Evolutionary conservation across 2,797 vertebrate species (phyloP), one percentile per base, ranked within the genome.

Genomic region (Eremophila alpestris): DNA sequence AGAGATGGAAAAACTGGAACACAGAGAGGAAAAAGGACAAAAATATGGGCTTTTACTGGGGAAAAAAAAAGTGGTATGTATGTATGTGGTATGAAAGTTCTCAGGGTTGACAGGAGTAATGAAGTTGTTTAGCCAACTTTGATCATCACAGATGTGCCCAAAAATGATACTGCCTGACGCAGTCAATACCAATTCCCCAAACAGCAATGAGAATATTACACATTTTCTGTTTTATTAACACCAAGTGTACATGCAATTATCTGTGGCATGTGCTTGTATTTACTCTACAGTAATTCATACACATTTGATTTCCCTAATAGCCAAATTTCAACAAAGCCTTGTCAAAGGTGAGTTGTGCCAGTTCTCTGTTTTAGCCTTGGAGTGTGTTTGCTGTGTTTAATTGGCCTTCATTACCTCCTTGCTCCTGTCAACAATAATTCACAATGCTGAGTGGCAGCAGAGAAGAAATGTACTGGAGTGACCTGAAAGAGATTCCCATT

Each of bases 41-140:
- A 64, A 77, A 77, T 46, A 45, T 30, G 29, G 0, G 2, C 29
- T 46, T 52, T 40, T 46, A n/a, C 20, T 40, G 40, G 41, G 41
- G 7, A 7, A 41, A 0, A 2, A 24, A 16, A 3, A 13, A 10
- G 10, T 11, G 5, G 4, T 27, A 8, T 27, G 13, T 36, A 23
- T 32, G 6, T 56, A 63, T 58, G 54, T 38, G 38, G 38, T 38
- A 38, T 38, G 41, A 60, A 90, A 85, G 26, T 77, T 92, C n/a
- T 68, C 24, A 83, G 75, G 63, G 17, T 68, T 63, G 29, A 56
- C 27, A 34, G 43, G 6, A 51, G 5, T 23, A 89, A 87, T 89
- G 22, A 83, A 87, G 51, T 32, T 64, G 49, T 83, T 87, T 22
- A 68, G 64, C 27, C 67, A 79, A 38, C 29, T n/a, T 52, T 36